A percentile compares a stretch with the other conserved stretches of the same genome.
Conservation (phyloP, 2,888 invertebrate species). For the Cephus sareptanus region DNA sequence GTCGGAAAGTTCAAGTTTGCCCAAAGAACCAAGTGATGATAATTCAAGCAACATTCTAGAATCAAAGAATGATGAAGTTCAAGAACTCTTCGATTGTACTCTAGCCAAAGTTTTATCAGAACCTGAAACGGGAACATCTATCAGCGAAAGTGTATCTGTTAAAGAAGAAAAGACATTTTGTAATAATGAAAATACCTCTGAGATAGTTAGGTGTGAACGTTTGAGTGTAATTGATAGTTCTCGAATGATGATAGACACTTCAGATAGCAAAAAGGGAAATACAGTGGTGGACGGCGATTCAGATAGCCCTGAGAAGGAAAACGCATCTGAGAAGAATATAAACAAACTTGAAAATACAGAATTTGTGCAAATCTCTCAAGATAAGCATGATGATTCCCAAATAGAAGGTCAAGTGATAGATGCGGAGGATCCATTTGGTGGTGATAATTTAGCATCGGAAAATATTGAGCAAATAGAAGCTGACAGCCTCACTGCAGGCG, state of each 20-base stretch:
- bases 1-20: neutral
- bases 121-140: neutral
- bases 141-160: neutral
- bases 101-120: neutral
- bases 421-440: conserved; percentile 62
- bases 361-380: conserved; percentile 59
- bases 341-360: conserved; percentile 58
- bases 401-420: conserved; percentile 56
- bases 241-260: conserved; percentile 42
- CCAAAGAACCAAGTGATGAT: neutral
- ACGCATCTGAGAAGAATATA: conserved; percentile 36
- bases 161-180: neutral
- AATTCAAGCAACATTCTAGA: neutral
- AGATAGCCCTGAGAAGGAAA: conserved; percentile 41
- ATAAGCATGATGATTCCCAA: conserved; percentile 55
- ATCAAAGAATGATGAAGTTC: neutral
- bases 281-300: conserved; percentile 45
- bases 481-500: conserved; percentile 52
- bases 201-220: conserved; percentile 2
- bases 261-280: conserved; percentile 46
- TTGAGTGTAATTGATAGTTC: conserved; percentile 38
- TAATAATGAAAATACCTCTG: neutral
- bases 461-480: conserved; percentile 48
- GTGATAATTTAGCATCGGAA: conserved; percentile 51
- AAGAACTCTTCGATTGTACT: neutral